phyloP scores from a whole-genome alignment of 2,888 invertebrate genomes.

The Blastobasis adustella region DNA sequence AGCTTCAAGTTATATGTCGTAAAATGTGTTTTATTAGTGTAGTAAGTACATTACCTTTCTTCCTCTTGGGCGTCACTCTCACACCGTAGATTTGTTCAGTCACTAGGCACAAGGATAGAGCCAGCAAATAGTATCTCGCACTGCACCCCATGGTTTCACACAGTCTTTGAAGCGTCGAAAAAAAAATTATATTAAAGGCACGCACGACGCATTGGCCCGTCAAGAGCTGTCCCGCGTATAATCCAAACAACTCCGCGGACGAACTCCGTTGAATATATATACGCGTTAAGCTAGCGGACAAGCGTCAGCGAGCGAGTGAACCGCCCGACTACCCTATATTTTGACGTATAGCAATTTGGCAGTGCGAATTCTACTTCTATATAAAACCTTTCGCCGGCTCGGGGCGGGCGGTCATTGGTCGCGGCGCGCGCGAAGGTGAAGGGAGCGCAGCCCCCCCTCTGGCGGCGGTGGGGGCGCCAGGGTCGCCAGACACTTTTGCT shows the following conservation, averaged over 20 bases:
- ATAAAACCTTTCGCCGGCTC: slow-evolving; percentile 78
- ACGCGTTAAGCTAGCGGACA: no score
- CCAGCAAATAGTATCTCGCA: slow-evolving; percentile 68
- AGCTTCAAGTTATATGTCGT: no score
- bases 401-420: slow-evolving; percentile 68
- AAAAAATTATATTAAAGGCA: slow-evolving; percentile 23
- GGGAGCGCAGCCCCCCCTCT: slow-evolving; percentile 50
- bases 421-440: slow-evolving; percentile 50
- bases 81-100: slow-evolving; percentile 70
- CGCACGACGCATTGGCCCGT: slow-evolving; percentile 51
- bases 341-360: slow-evolving; percentile 76
- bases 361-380: slow-evolving; percentile 77
- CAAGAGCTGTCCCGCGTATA: slow-evolving; percentile 31
- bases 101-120: slow-evolving; percentile 68
- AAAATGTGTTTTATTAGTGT: no score
- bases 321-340: slow-evolving; percentile 77
- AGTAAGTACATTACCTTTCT: slow-evolving; percentile 60
- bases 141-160: slow-evolving; percentile 67
- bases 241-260: slow-evolving; percentile 39
- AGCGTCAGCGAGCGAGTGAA: slow-evolving; percentile 50
- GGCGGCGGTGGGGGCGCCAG: slow-evolving; percentile 48
- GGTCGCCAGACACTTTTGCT: slow-evolving; percentile 72
- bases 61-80: slow-evolving; percentile 70
- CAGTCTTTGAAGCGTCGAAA: slow-evolving; percentile 38
- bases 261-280: slow-evolving; percentile 4